These are phyloP conservation scores for Hippopotamyrus pictus DNA, from an alignment of 2,797 vertebrate genomes.

Conservation along the genomic window DNA sequence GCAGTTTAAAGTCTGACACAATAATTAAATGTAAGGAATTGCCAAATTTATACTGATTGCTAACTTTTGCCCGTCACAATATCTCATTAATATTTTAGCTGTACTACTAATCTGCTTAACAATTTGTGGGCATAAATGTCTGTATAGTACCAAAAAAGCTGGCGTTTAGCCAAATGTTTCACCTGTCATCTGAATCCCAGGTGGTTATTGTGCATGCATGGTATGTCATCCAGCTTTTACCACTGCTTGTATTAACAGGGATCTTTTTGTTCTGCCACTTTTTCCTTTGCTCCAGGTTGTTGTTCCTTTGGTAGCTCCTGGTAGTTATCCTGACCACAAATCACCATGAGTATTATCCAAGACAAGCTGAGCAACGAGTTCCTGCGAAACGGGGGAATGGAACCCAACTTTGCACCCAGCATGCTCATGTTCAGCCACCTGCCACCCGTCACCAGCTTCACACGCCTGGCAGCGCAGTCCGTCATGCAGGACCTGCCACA, in stretches of 20 bases:
- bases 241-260: neutral
- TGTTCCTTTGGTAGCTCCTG: conserved; percentile 45
- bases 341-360: conserved; percentile 75
- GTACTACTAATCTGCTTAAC: no score
- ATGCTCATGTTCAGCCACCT: conserved; percentile 98
- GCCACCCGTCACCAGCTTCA: conserved; percentile 94
- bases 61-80: no score
- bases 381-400: conserved; percentile 86
- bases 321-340: conserved; percentile 48
- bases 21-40: neutral
- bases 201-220: neutral
- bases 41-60: neutral
- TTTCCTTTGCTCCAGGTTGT: conserved; percentile 51
- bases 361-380: conserved; percentile 89
- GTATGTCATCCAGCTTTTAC: neutral
- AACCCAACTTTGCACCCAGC: conserved; percentile 82
- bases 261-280: neutral
- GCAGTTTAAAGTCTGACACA: neutral
- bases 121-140: neutral
- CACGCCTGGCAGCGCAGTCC: conserved; percentile 77
- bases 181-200: neutral
- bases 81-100: no score
- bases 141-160: neutral
- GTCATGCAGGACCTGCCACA: conserved; percentile 74
- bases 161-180: neutral